A percentile compares a stretch with the other conserved stretches of the same genome.
Conservation (phyloP, 1,140 invertebrate species). For the Dryas iulia region DNA sequence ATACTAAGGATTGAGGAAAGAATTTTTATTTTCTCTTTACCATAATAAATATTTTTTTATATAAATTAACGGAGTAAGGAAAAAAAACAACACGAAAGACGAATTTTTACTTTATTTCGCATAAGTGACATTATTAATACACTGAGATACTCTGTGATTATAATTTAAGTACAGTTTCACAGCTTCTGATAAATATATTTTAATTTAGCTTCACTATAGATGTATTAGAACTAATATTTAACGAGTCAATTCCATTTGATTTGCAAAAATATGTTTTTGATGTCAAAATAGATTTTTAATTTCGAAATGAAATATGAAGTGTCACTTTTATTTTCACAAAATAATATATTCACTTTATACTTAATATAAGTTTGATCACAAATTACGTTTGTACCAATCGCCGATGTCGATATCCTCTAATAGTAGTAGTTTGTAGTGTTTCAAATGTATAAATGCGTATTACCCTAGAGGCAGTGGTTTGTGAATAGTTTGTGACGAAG, state of each 20-base stretch:
- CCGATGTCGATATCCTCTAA: constrained; percentile 19
- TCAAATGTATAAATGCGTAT: constrained; percentile 43
- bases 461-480: constrained; percentile 49
- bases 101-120: constrained; percentile 69
- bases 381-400: constrained; percentile 47
- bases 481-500: constrained; percentile 38
- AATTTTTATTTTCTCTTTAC: too few species aligned
- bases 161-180: constrained; percentile 76
- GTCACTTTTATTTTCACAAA: constrained; percentile 42
- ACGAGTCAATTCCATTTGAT: constrained; percentile 58
- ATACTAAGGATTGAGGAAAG: too few species aligned
- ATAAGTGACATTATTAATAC: constrained; percentile 71
- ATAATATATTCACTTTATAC: constrained; percentile 34
- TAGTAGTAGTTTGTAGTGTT: constrained; percentile 15
- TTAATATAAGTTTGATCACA: constrained; percentile 40
- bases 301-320: constrained; percentile 23
- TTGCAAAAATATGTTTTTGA: constrained; percentile 55
- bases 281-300: constrained; percentile 57
- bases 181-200: constrained; percentile 62
- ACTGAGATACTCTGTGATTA: constrained; percentile 73
- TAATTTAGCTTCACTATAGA: constrained; percentile 42
- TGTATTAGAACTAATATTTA: constrained; percentile 32
- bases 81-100: constrained; percentile 34
- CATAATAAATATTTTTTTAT: too few species aligned
- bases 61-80: background rate